Base-by-base conservation (phyloP, 2,113 vertebrate species). In the Circaetus cinerascens region DNA sequence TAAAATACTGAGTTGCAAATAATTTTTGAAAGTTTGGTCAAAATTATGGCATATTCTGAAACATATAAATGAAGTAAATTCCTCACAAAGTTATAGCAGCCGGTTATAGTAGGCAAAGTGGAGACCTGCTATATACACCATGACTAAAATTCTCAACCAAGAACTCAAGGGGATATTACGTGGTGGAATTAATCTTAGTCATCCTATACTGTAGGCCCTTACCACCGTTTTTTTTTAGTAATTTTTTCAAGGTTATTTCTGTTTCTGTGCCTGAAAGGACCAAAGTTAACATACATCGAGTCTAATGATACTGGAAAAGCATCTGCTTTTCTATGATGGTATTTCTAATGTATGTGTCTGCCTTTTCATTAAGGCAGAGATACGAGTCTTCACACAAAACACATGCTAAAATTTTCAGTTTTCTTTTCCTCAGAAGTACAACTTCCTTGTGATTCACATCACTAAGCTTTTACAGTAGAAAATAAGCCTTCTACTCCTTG, bases 111-210 rank as follows among this genome's bases (percentile, higher is more conserved):
- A 80, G 67, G 68, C 19, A 19, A 78, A 73, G 40, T 30, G 15
- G 56, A 92, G 34, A 69, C 25, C n/a, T 59, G 20, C n/a, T 68
- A 50, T 62, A 51, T 32, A 74, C 2, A 9, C 13, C 17, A 18
- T 30, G 5, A 45, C 53, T 57, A 80, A 64, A 93, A 79, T 69
- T 53, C 36, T 80, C 50, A 93, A 79, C 32, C 30, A 81, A 57
- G 38, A 71, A 62, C 14, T 73, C 45, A 86, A 77, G n/a, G 8
- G n/a, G 46, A 21, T 71, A 46, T 10, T 67, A 38, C 0, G 0
- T 36, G 0, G 10, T 66, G 16, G 73, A 87, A 82, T 88, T 90
- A 92, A 72, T 64, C 30, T 48, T 27, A 53, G 56, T 84, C 46
- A 78, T 30, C 23, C 8, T 80, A 29, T 32, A 20, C 3, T 66